Evolutionary conservation across 2,888 invertebrate genomes (phyloP), one percentile per base, ranked within the genome.

Genomic region (Conomelus anceps): DNA sequence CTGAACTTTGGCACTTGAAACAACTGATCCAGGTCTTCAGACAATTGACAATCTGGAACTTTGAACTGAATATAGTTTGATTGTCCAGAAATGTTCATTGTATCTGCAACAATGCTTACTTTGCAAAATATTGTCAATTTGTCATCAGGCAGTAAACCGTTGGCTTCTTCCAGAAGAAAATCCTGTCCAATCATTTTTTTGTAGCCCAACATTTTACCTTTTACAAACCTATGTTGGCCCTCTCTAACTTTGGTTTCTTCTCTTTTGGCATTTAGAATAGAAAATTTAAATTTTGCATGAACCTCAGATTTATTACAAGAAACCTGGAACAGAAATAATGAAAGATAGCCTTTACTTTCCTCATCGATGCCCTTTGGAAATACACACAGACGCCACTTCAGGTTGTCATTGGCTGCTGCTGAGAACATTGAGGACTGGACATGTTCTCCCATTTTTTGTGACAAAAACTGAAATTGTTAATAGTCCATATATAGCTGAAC

Each of bases 401-500:
- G 95, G 95, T 99, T 99, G 95, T 99, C 99, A 95, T 99, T 99
- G 94, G 98, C 98, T 94, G 99, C 99, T 91, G 99, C 99, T 92
- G 99, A 99, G 95, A 99, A 99, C 92, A 99, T 99, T 93, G 99
- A 99, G 94, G 99, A 99, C 95, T 99, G 99, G 93, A 99, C 95
- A 92, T 99, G 99, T 95, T 99, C 99, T 92, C 99, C 99, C 99
- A 99, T 99, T 95, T 99, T 95, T 99, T 99, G 92, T 99, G 97
- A 95, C 99, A 99, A 95, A 99, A 99, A 95, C 99, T 99, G 95
- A 99, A 99, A 96, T 99, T 99, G 95, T 99, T 99, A 95, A 99
- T 99, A 94, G 99, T 99, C 99, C 99, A 99, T 98, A 99, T 99
- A 95, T 99, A 99, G 95, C 99, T 99, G 96, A 99, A 99, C 95